Conservation (phyloP, 2,797 vertebrate genomes). For the Acrocephalus scirpaceus region DNA sequence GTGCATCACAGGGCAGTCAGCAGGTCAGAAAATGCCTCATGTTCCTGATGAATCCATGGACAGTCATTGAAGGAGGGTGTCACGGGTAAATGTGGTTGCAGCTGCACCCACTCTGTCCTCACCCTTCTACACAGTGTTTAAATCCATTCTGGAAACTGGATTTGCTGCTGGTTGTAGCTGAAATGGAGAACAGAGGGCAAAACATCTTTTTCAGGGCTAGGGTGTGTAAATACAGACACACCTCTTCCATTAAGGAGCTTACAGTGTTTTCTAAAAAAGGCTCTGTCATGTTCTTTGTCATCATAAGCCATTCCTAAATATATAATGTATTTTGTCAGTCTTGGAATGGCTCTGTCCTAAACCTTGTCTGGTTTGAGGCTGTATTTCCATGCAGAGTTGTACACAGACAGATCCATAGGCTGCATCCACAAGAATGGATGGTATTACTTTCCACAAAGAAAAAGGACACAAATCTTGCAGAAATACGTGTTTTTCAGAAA, state of each 20-base stretch:
- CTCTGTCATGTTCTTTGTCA: background rate
- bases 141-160: background rate
- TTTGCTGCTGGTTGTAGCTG: background rate
- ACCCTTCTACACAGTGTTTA: background rate
- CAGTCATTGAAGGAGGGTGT: background rate
- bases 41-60: background rate
- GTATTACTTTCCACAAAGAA: background rate
- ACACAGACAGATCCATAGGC: background rate
- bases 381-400: background rate
- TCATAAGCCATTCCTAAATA: background rate
- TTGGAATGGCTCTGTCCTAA: background rate
- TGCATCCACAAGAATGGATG: background rate
- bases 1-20: background rate
- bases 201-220: background rate
- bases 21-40: background rate
- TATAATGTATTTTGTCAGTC: background rate
- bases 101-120: background rate
- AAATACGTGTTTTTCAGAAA: conserved; percentile 50
- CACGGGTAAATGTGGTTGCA: background rate
- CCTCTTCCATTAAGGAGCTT: background rate
- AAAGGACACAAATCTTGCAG: background rate
- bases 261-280: background rate
- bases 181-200: background rate
- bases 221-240: background rate
- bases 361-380: background rate